Base-by-base conservation (phyloP, 2,797 vertebrate species). In the Chaetophractus vellerosus region DNA sequence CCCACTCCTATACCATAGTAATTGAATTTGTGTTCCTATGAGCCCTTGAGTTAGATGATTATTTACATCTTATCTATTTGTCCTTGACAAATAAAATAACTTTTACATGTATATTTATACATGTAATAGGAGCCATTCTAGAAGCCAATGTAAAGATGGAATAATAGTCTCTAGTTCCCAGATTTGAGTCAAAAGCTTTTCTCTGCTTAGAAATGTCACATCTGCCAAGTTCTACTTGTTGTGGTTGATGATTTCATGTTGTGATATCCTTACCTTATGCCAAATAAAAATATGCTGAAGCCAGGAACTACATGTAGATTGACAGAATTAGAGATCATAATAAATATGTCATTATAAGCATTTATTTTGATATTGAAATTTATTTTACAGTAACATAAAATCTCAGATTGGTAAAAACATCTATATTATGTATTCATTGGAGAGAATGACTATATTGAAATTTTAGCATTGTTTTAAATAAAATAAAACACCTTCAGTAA, bases 311-410 rank as follows among this genome's bases (percentile, higher is more conserved):
- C 16, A 57, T 75, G 8, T 41, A 72, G 24, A 9, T 50, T 88
- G 74, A 64, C 14, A 91, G 55, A 94, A 88, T 75, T 96, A 81
- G 23, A 90, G 3, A 59, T 89, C 36, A 57, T 75, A 90, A 92
- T 19, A 87, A 96, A 83, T 64, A 5, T 68, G 72, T 88, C 10
- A 66, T 12, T 57, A 16, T 52, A 88, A 83, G 11, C 7, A 64
- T 4, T 91, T 90, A 81, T 83, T 95, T 92, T 91, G 41, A 74
- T 84, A 93, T 63, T 11, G 80, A 6, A 92, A 76, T 85, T 91
- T 87, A 76, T 91, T 95, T 89, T 72, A 28, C 72, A 74, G 8
- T 36, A 81, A 50, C 11, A 80, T 87, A 91, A 95, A 92, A 89
- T 87, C 45, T 93, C 63, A 59, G 9, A 92, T 48, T 78, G 24